Evolutionary conservation across 2,113 vertebrate species (phyloP), one percentile per base, ranked within the genome.

Genomic region (Rhinolophus ferrumequinum): DNA sequence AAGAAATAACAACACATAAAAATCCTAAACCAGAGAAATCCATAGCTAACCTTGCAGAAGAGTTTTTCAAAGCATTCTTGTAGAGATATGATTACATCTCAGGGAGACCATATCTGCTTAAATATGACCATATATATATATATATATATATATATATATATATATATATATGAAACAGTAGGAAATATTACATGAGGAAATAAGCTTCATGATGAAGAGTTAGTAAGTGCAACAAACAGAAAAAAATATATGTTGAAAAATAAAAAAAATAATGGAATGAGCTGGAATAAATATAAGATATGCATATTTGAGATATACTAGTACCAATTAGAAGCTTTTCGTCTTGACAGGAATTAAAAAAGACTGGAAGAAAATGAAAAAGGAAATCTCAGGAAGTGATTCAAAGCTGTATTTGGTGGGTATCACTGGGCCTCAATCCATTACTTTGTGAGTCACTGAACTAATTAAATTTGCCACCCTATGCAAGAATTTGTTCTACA

Each of bases 231-330:
- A 92, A 73, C 13, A 67, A 47, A 72, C 18, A 19, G 30, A 66
- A 73, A 67, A 67, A 82, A 72, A 19, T 72, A 3, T 66, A 47
- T 66, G 38, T 72, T 38, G 2, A 62, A 38, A 88, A 88, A 44
- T 44, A 52, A 72, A 83, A 83, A 83, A 73, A 54, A 66, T 35
- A 64, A 47, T 64, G 10, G 5, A 66, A 77, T 15, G 11, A 84
- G 47, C 9, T 54, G 33, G 33, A 85, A 90, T 93, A 70, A 85
- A 62, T 79, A 56, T 12, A 75, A 76, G 24, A 28, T 67, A 84
- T 38, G 26, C 22, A 21, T 85, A 85, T 54, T n/a, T 77, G 77
- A 62, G 62, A 56, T 64, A 73, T 64, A 22, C 1, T 47, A 35
- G 18, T 72, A 89, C 14, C 9, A 54, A 38, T 66, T 6, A 52